Conservation (phyloP, 2,888 invertebrate species). For the Seira sanloemensis region DNA sequence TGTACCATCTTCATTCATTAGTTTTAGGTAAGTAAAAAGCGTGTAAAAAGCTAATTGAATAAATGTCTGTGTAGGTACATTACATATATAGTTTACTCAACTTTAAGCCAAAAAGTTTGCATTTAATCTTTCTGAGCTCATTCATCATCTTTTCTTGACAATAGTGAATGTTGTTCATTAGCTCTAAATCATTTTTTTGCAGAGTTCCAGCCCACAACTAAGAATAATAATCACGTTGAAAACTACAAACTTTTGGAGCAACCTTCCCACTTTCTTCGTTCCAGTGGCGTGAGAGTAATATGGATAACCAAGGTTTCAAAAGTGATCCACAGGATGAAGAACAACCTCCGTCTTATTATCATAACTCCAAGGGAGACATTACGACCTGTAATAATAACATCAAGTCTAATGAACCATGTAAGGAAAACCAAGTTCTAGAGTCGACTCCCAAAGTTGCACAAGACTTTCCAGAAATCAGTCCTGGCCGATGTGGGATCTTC, state of each 20-base stretch:
- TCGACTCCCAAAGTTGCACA: neutral
- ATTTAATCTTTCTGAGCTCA: constrained; percentile 9
- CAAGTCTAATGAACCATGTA: neutral
- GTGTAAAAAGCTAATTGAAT: constrained; percentile 29
- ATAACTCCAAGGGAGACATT: neutral
- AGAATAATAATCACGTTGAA: neutral
- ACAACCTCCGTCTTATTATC: neutral
- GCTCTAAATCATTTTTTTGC: constrained; percentile 10
- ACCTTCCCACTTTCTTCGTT: neutral
- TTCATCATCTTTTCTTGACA: constrained; percentile 40
- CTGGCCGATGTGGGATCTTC: constrained; percentile 78
- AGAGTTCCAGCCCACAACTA: neutral
- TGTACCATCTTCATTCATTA: neutral
- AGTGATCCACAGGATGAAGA: neutral
- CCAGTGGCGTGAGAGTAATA: constrained; percentile 14
- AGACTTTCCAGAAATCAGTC: constrained; percentile 20
- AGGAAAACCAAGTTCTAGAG: too few species aligned
- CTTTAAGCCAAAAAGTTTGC: neutral
- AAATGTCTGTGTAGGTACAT: constrained; percentile 4
- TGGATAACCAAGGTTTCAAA: neutral
- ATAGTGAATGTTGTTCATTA: constrained; percentile 33
- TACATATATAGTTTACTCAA: neutral
- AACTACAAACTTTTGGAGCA: neutral
- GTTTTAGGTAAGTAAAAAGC: neutral
- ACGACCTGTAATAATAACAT: neutral